Conservation (phyloP, 2,113 vertebrate species). For the Scytalopus superciliaris region DNA sequence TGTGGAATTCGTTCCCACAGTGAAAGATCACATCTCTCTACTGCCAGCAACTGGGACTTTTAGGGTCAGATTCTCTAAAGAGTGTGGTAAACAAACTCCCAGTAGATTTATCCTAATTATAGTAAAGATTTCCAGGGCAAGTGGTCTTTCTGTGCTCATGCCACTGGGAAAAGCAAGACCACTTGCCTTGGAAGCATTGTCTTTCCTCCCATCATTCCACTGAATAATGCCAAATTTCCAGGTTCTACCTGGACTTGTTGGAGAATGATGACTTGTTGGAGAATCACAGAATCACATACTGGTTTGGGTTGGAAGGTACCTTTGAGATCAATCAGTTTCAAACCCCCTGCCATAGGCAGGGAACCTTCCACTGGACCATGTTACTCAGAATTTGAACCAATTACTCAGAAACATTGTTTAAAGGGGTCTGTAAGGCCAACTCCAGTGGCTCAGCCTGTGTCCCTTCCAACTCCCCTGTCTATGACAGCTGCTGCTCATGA, state of each 20-base stretch:
- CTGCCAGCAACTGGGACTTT: background rate
- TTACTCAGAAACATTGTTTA: background rate
- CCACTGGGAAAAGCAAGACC: rapidly evolving
- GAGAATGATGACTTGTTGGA: background rate
- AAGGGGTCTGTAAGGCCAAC: background rate
- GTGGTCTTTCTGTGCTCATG: background rate
- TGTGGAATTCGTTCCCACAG: background rate
- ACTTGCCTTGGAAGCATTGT: too few species aligned
- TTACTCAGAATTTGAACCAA: background rate
- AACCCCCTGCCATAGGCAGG: background rate
- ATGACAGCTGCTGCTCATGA: background rate
- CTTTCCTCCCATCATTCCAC: background rate
- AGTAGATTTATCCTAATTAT: background rate
- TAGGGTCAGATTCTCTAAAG: background rate
- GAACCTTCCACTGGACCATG: background rate
- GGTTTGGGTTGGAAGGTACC: background rate
- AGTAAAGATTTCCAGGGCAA: background rate
- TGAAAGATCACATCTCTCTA: background rate
- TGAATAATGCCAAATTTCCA: background rate
- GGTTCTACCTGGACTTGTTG: too few species aligned
- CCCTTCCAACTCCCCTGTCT: background rate
- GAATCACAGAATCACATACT: background rate
- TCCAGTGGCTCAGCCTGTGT: background rate
- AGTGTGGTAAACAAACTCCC: background rate
- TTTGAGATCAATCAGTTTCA: background rate